Evolutionary conservation across 2,888 invertebrate genomes (phyloP), one percentile per base, ranked within the genome.

Genomic region (Anaspis maculata): DNA sequence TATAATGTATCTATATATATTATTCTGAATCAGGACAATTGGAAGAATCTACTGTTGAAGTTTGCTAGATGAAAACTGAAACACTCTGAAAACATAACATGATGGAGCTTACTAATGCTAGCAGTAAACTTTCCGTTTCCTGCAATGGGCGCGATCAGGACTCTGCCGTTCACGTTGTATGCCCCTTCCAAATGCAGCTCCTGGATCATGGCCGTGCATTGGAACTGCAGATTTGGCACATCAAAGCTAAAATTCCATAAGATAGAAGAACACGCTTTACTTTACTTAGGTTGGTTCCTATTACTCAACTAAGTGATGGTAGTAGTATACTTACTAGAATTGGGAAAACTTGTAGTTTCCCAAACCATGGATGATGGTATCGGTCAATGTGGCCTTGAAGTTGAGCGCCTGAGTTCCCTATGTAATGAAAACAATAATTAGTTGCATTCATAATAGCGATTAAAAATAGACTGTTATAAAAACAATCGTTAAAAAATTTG

Each of bases 331-430:
- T 70, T 47, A 73, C 74, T 60, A 48, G 16, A 73, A 57, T 29
- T 56, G n/a, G 4, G 25, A 10, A 27, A 73, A 60, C 22, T 60
- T 60, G 45, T 71, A 73, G 19, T 67, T 63, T 2, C 67, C 57
- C 15, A 67, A 66, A 4, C 73, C 73, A 2, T 63, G 58, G 1
- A 74, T 67, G 41, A 62, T 66, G 1, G 74, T 54, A 31, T 73
- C 62, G 31, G 59, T 67, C 2, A 69, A 71, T 3, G 61, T 52
- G 0, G 72, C 73, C 6, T 51, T 61, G 13, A 73, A 51, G 2
- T 61, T 62, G 1, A 59, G 51, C 9, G 57, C 48, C 4, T 64
- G 67, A 30, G 57, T 53, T 2, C 59, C 59, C 39, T 67, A 66
- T 37, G 45, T n/a, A n/a, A n/a, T n/a, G 22, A 23, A n/a, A n/a